Base-by-base conservation (phyloP, 2,888 invertebrate species). In the Napeogenes sylphis region DNA sequence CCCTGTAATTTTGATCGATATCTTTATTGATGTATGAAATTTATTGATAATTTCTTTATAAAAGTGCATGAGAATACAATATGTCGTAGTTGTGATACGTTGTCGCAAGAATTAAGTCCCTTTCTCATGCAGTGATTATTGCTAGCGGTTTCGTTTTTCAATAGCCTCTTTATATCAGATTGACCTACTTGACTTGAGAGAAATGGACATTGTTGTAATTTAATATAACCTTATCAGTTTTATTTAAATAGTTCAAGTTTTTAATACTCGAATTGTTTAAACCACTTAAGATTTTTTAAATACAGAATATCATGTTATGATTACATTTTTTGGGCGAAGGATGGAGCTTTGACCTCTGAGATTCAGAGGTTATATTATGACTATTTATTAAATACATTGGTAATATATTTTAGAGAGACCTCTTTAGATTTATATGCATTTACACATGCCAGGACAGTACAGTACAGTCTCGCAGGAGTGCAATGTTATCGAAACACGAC, bases 1-100 rank as follows among this genome's bases (percentile, higher is more conserved):
- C 87, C 89, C 90, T 89, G 82, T 90, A 90, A 90, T 90, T 90
- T 90, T 90, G 90, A 90, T 90, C 89, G 85, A 89, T 90, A 90
- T 90, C 90, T 90, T 90, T 88, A 90, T 86, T 86, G 87, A 84
- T 82, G 79, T 84, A 78, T 80, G 82, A 85, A 87, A 89, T 89
- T 90, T 90, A 90, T 90, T 87, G 88, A 85, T 82, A 82, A 87
- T 88, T 89, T 87, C 85, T 85, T 87, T 83, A 80, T 86, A 87
- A 87, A 86, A 83, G 81, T 79, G 80, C 77, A 76, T 74, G 83
- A 80, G 82, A 82, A 82, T 81, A 83, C 85, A 86, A 87, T 21
- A 21, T 84, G 80, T 82, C 77, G 78, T 77, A 59, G 68, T 80
- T 84, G 87, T 84, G 83, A 84, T 83, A 84, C 85, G 80, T 76